Evolutionary conservation across 2,888 invertebrate genomes (phyloP), one percentile per base, ranked within the genome.

Genomic region (Choristoneura rosaceana): DNA sequence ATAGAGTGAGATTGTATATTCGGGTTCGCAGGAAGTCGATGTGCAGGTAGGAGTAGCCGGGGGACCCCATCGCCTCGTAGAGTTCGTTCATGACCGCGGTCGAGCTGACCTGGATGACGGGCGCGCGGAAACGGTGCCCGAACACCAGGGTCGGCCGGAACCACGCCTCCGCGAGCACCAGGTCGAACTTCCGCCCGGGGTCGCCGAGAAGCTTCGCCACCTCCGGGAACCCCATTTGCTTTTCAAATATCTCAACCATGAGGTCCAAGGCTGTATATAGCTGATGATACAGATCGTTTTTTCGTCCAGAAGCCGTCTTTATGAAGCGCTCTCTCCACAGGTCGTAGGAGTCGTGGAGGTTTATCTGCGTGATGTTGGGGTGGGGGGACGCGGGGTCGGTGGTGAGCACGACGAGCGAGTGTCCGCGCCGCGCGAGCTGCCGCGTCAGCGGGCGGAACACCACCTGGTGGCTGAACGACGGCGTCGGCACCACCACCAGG

Each of bases 111-210:
- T 50, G 43, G 15, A 71, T 17, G 33, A 71, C 52, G 43, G 61
- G 66, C 4, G 66, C 70, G 5, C 38, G 25, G 34, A 65, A 61
- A 14, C 41, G 14, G 17, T 71, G 52, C 5, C 59, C 65, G 3
- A 71, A 3, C 9, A 43, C 70, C 14, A 61, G 43, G 3, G 61
- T 33, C 0, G 70, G 60, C 3, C 43, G 33, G 43, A 52, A 33
- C 70, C 70, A 71, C 5, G 61, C 61, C 43, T 71, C 70, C 10
- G 60, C 52, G 4, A 71, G 33, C 43, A 71, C 65, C 41, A 71
- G 52, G 41, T 71, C 70, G 25, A 71, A 71, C 25, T 34, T 15
- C 43, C 62, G 34, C 5, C 41, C 43, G 5, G 15, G 15, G 14
- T 66, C 43, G 25, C 4, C 38, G 10, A 71, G 17, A 3, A 71